Evolutionary conservation across 1,140 invertebrate species (phyloP), one percentile per base, ranked within the genome.

Genomic region (Caenorhabditis remanei): DNA sequence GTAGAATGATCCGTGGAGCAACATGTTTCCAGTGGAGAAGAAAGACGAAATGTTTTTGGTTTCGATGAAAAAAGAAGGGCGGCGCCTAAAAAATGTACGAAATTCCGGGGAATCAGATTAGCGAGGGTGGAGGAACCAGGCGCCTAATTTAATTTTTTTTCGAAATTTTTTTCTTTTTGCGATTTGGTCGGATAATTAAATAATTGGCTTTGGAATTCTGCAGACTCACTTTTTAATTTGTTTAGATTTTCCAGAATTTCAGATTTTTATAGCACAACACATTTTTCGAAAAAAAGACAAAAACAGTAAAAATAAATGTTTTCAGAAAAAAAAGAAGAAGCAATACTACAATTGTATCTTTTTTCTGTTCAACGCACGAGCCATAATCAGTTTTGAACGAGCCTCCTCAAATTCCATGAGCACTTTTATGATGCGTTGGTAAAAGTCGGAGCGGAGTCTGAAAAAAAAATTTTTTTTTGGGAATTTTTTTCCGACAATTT

Each of bases 321-420:
- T 43, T 43, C 41, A 43, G 16, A 43, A 43, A 41, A 43, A 43
- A 24, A 43, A 43, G 16, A 11, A 63, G 24, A 63, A 6, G 9
- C 4, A 5, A 14, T 71, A 21, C 24, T 24, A 50, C 6, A 46
- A 13, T 79, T 79, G 50, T 8, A 79, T 79, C 21, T 79, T 79
- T 14, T 50, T 50, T 50, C 53, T 79, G 46, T 79, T 79, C 4
- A 79, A 4, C 2, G 71, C 71, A 53, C 71, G 19, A 21, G 71
- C 71, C 46, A 79, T 21, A 50, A 79, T 50, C 46, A 79, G 14
- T 79, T 79, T 79, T 4, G 71, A 79, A 9, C 71, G 71, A 0
- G 71, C 71, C 40, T 79, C 71, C 40, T 79, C 71, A 46, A 79
- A 79, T 79, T 79, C 71, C 71, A 79, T 79, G 6, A 79, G 71